Evolutionary conservation across 2,797 vertebrate species (phyloP).

Genomic region (Vireo griseus): DNA sequence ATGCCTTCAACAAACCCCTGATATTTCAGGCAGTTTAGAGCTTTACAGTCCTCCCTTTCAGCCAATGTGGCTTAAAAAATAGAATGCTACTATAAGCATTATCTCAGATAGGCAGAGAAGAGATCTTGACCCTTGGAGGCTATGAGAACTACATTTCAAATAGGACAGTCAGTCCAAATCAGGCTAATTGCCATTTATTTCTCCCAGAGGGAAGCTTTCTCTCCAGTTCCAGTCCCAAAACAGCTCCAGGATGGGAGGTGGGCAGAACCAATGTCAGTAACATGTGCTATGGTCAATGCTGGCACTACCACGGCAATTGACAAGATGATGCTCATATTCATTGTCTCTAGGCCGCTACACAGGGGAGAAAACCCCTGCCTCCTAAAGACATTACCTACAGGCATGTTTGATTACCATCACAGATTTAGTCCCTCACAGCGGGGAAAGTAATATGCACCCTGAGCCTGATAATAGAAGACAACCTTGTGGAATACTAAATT

Average conservation of each 20-base stretch:
- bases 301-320: background rate
- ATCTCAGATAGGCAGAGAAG: background rate
- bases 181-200: background rate
- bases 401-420: background rate
- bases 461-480: background rate
- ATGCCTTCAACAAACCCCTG: background rate
- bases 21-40: background rate
- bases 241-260: background rate
- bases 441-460: fast-evolving
- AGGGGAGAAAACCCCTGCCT: fast-evolving
- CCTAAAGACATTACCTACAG: background rate
- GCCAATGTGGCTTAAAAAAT: background rate
- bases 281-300: background rate
- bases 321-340: background rate
- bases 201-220: background rate
- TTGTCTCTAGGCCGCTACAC: background rate
- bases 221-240: background rate
- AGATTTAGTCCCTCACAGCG: background rate
- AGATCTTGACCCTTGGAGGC: background rate
- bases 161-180: background rate
- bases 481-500: background rate
- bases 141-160: background rate
- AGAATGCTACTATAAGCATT: background rate
- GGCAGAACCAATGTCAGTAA: background rate
- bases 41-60: background rate